Evolutionary conservation across 2,888 invertebrate species (phyloP).

Genomic region (Andrena praecox): DNA sequence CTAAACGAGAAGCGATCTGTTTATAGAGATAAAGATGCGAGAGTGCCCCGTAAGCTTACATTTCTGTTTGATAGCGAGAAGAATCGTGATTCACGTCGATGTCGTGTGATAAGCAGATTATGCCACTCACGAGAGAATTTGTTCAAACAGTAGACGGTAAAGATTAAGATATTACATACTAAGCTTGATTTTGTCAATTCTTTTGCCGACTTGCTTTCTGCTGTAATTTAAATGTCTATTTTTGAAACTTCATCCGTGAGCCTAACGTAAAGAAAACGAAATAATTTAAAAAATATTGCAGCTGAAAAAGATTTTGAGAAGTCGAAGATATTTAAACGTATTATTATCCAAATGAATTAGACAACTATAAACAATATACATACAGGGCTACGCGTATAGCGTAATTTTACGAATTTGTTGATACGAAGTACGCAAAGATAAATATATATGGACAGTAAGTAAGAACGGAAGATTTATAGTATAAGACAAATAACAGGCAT

Average conservation of each 20-base stretch:
- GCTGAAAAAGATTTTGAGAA: constrained; percentile 37
- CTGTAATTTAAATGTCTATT: constrained; percentile 46
- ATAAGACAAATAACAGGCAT: constrained; percentile 41
- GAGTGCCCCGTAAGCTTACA: constrained; percentile 71
- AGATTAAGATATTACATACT: constrained; percentile 21
- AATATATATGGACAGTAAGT: constrained; percentile 58
- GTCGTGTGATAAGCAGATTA: constrained; percentile 18
- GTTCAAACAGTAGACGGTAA: constrained; percentile 32
- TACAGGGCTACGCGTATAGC: constrained; percentile 8
- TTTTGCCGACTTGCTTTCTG: constrained; percentile 52
- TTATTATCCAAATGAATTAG: constrained; percentile 32
- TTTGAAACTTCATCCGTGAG: constrained; percentile 50
- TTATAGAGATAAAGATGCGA: constrained; percentile 64
- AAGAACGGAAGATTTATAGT: constrained; percentile 59
- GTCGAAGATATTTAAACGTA: constrained; percentile 35
- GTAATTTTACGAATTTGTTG: constrained; percentile 44
- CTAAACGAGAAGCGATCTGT: constrained; percentile 53
- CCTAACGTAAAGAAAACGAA: constrained; percentile 51
- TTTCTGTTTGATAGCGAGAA: constrained; percentile 42
- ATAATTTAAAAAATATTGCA: constrained; percentile 37
- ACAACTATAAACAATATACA: constrained; percentile 18
- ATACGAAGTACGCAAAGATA: constrained; percentile 16
- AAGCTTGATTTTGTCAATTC: constrained; percentile 44
- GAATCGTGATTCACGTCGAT: constrained; percentile 35
- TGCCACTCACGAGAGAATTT: constrained; percentile 29